Base-by-base conservation (phyloP, 1,140 invertebrate species). In the Phymorhynchus buccinoides region DNA sequence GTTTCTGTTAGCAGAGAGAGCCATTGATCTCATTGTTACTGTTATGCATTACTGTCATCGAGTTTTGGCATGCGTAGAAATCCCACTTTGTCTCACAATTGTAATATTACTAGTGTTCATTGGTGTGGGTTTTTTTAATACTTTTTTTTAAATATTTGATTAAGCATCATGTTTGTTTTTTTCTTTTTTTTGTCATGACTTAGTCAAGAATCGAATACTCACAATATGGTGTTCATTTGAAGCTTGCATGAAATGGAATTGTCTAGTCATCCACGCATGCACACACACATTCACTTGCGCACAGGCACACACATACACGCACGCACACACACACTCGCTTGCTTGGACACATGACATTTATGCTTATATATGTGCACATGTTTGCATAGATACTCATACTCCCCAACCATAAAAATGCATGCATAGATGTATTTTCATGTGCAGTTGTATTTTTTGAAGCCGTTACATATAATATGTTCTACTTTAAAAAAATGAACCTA, bases 271-370 rank as follows among this genome's bases (percentile, higher is more conserved):
- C 6, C 62, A 66, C 62, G n/a, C 62, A 27, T 27, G n/a, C 62
- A 66, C 62, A 66, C 62, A 66, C 62, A 66, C 62, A 66, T 27
- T 16, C 62, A 66, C 62, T 16, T 27, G n/a, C 62, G n/a, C 62
- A 66, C 62, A 66, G 9, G n/a, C 62, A 66, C 62, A 66, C 62
- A 66, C 62, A 66, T 27, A 66, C 62, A 66, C 62, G n/a, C 62
- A 66, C 62, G n/a, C 62, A 66, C 62, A 66, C 62, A 66, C 62
- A 66, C 62, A 66, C 62, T 16, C 62, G n/a, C 62, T 66, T 4
- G 3, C n/a, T 7, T 27, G 9, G n/a, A 18, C 4, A 27, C 7
- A 30, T 4, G n/a, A 27, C 62, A 30, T 66, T 12, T 66, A 66
- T 27, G 7, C 9, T 7, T 66, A 18, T 12, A 4, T 66, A 16